Base-by-base conservation (phyloP, 2,797 vertebrate species). In the Melanotaenia parkinsoni region DNA sequence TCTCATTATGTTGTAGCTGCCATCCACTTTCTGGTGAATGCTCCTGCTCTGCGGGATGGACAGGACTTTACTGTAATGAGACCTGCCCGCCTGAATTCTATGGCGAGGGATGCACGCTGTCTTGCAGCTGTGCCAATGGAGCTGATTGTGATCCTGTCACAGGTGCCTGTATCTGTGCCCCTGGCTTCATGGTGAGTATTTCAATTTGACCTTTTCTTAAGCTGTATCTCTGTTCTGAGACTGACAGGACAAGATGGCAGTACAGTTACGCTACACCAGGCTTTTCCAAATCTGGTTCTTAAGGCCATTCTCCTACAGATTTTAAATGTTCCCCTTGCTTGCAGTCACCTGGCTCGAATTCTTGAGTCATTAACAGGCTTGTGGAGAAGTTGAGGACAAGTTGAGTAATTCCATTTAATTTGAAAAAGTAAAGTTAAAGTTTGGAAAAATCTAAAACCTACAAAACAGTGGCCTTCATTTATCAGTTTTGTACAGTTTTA, bases 21-120 rank as follows among this genome's bases (percentile, higher is more conserved):
- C 98, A 99, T 79, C 98, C 98, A 0, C 93, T 99, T 81, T 97
- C 98, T 58, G 98, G 98, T 82, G 97, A 97, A 81, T 99, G 98
- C 84, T 94, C 95, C 77, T 99, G 98, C 92, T 94, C 94, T 74
- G 93, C 95, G 0, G 98, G 98, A 90, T 99, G 97, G 97, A 95
- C 96, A 20, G 98, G 98, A 38, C 95, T 94, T 63, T 97, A 96
- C 94, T 99, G 98, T 94, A 98, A 98, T 11, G 97, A 99, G 87
- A 96, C 95, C 69, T 99, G 98, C 85, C 95, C 96, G 0, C 89
- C 94, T 0, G 96, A 97, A 35, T 96, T 85, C 94, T 96, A 96
- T 0, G 97, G 98, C 0, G 94, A 97, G 38, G 94, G 94, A 86
- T 99, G 98, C 92, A 92, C 83, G 84, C 88, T 95, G 79, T 79